These are phyloP conservation scores for Scatophagus argus DNA, from an alignment of 2,113 vertebrate species.

Conservation along the genomic window DNA sequence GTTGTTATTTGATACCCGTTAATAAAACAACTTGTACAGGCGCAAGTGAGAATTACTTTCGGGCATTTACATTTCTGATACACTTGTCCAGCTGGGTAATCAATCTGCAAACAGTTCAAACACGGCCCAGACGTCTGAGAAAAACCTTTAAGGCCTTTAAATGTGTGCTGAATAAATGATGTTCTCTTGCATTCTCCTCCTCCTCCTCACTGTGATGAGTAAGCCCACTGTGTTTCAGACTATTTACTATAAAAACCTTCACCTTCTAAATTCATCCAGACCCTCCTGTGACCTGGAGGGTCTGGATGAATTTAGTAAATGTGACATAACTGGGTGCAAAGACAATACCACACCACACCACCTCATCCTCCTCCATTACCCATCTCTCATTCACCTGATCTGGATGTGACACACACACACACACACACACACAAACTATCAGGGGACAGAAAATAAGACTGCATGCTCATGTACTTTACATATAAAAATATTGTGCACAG, in stretches of 20 bases:
- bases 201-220: background rate
- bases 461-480: background rate
- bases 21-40: no score
- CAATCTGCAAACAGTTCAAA: background rate
- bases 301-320: constrained; percentile 7
- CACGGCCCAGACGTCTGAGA: background rate
- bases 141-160: constrained; percentile 1
- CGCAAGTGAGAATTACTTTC: no score
- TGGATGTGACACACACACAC: constrained; percentile 7
- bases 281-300: constrained; percentile 5
- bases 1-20: no score
- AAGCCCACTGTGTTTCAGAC: constrained; percentile 1
- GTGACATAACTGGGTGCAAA: constrained; percentile 13
- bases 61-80: no score
- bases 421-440: no score
- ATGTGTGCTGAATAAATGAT: background rate
- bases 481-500: background rate
- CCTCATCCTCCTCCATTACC: background rate
- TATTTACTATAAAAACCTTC: background rate
- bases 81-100: no score
- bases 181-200: background rate
- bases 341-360: constrained; percentile 10
- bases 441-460: background rate
- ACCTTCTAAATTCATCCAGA: no score
- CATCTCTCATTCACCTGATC: background rate